A percentile compares a stretch with the other conserved stretches of the same genome.
Evolutionary conservation across 2,797 vertebrate species (phyloP).

Genomic region (Aulostomus chinensis): DNA sequence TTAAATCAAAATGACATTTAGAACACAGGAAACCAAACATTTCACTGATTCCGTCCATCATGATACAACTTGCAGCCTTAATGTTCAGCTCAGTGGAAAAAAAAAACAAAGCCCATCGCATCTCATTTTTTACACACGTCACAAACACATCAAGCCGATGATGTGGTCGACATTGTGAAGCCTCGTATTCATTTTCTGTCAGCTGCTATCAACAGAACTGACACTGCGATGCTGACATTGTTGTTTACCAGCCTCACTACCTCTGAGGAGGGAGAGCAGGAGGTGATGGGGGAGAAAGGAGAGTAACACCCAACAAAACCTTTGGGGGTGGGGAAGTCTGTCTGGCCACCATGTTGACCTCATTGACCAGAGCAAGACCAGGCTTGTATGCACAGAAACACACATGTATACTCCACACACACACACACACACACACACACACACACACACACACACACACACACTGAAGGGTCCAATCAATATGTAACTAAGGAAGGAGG

Average conservation of each 20-base stretch:
- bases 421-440: background rate
- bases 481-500: constrained; percentile 60
- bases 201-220: background rate
- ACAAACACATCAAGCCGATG: background rate
- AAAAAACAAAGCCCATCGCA: no score
- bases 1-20: no score
- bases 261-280: constrained; percentile 13
- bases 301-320: constrained; percentile 4
- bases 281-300: constrained; percentile 28
- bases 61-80: no score
- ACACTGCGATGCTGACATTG: constrained; percentile 10
- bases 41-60: no score
- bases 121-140: no score
- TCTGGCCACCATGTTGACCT: constrained; percentile 72
- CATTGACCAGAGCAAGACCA: constrained; percentile 60
- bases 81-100: no score
- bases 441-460: constrained; percentile 20
- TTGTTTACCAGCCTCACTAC: constrained; percentile 16
- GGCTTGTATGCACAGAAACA: constrained; percentile 9
- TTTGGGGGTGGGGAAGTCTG: constrained; percentile 42
- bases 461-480: constrained; percentile 54
- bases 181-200: constrained; percentile 5
- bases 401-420: background rate
- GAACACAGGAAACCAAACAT: no score
- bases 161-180: background rate